Base-by-base conservation (phyloP, 2,797 vertebrate genomes). In the Novumbra hubbsi region DNA sequence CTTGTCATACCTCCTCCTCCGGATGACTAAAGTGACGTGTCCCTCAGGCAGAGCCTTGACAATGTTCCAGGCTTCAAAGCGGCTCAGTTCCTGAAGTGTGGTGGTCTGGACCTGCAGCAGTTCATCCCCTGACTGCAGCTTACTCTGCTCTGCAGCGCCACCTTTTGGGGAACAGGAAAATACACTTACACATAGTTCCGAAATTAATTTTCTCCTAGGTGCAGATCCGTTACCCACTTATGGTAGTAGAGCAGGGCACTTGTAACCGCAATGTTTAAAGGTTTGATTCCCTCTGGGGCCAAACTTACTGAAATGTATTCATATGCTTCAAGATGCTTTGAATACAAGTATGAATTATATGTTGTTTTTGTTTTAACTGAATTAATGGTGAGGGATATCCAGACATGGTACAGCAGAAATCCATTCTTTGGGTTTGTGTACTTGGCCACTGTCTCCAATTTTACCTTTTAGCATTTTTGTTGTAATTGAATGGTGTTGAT, bases 61-160 rank as follows among this genome's bases (percentile, higher is more conserved):
- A 78, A 94, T 71, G 71, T 87, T 96, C 96, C 97, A 98, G 0
- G 96, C 98, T 82, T 98, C 97, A 0, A 98, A 96, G 34, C 97
- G 94, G 0, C 95, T 94, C 79, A 96, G 94, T 34, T 95, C 95
- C 80, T 95, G 95, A 79, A 96, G 71, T 30, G 78, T 70, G 4
- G 84, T 84, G 19, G 86, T 92, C 69, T 95, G 94, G 57, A 98
- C 84, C 69, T 95, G 92, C 73, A 98, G 62, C 48, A 98, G 72
- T 73, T 97, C 95, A 12, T 98, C 96, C 0, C 97, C 97, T 0
- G 91, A 89, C 86, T 94, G 94, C 66, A 99, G 89, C 0, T 88
- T 79, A 0, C 84, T 92, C 80, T 93, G 94, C 72, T 96, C 96
- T 0, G 94, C 85, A 0, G 90, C 85, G 38, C 92, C 93, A 52